Evolutionary conservation across 2,797 vertebrate genomes (phyloP), one percentile per base, ranked within the genome.

Genomic region (Psittacula derbiana): DNA sequence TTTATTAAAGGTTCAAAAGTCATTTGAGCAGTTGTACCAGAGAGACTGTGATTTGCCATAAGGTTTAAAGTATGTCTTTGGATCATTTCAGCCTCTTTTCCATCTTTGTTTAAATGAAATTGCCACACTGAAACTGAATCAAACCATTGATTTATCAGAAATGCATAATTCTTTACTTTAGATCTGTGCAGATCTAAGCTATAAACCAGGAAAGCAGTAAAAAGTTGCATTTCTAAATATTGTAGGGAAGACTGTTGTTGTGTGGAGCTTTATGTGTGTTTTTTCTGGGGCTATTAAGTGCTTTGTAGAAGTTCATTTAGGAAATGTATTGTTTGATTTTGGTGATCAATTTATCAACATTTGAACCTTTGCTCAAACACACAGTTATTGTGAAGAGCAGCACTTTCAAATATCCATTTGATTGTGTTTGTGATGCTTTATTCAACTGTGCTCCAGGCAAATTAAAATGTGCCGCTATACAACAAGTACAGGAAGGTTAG

Each of bases 171-270:
- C 87, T 94, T 88, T 76, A 62, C 78, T 92, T 80, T 80, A 36
- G 6, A 40, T 87, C 62, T 96, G 85, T 92, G 92, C 92, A 97
- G 86, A 96, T 95, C 92, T 92, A 72, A 94, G 41, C 90, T 93
- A 93, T 94, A 96, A 98, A 97, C 78, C 75, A 95, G 83, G 78
- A 96, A 97, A 95, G 84, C 73, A 81, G 57, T 96, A 94, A 95
- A 96, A 96, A 95, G 53, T 78, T 96, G 40, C 27, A 55, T 86
- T 91, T 86, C n/a, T 91, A 95, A 93, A 90, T 91, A 86, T 96
- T 95, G 94, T 80, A 86, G 72, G 75, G 80, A 88, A 91, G 57
- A 69, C 11, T 80, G 44, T 44, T 80, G 27, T 86, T 97, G 50
- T 75, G 62, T 49, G 53, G 40, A 95, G 84, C 60, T 94, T 93